Evolutionary conservation across 1,140 invertebrate genomes (phyloP).

Genomic region (Theocolax elegans): DNA sequence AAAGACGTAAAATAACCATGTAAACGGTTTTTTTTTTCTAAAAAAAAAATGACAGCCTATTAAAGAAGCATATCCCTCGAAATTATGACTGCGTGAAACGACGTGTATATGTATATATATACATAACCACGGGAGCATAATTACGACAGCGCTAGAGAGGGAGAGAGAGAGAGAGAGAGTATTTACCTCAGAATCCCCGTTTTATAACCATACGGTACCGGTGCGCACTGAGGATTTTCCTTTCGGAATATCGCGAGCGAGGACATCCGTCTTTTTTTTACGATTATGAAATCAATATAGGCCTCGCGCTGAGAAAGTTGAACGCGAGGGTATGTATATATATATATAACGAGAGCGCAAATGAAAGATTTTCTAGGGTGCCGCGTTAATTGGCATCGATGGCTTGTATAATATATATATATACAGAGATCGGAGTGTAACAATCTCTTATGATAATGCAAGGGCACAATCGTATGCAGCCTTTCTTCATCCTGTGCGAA

Average conservation of each 20-base stretch:
- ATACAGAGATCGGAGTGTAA: not conserved
- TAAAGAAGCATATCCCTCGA: too few species aligned
- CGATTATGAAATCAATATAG: constrained; percentile 29
- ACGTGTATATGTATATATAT: too few species aligned
- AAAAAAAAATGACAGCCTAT: too few species aligned
- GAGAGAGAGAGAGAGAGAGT: too few species aligned
- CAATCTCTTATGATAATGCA: constrained; percentile 40
- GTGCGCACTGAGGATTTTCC: constrained; percentile 33
- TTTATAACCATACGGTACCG: too few species aligned
- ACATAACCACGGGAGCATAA: too few species aligned
- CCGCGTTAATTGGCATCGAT: constrained; percentile 31
- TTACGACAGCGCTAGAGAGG: too few species aligned
- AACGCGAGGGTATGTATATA: too few species aligned
- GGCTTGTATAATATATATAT: too few species aligned
- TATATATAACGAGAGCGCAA: not conserved
- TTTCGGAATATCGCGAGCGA: constrained; percentile 33
- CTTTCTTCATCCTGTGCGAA: constrained; percentile 14
- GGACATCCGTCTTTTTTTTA: constrained; percentile 29
- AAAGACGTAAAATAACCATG: too few species aligned
- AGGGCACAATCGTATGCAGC: constrained; percentile 25
- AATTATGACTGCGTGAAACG: too few species aligned
- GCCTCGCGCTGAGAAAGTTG: not conserved
- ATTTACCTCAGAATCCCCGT: not conserved
- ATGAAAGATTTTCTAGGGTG: constrained; percentile 12
- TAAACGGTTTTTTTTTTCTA: too few species aligned